Conservation (phyloP, 2,888 invertebrate genomes). For the Rhingia rostrata region DNA sequence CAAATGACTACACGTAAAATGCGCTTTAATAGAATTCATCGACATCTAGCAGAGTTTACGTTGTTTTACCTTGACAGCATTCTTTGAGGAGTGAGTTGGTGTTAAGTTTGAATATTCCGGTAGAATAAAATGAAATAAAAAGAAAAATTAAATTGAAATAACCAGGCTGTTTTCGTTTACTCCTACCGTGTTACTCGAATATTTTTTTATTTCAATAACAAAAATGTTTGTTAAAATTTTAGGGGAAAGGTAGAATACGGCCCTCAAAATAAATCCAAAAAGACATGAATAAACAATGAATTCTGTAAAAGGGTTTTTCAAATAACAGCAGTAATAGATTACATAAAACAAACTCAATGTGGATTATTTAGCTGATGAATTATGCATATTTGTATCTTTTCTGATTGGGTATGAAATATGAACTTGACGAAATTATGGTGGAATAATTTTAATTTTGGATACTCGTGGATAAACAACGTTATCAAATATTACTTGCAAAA, state of each 20-base stretch:
- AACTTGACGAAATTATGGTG: neutral
- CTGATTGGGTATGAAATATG: neutral
- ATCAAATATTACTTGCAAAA: no score
- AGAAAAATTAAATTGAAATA: slow-evolving; percentile 12
- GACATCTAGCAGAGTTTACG: neutral
- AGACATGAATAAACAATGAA: slow-evolving; percentile 9
- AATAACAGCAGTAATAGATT: neutral
- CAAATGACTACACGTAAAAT: slow-evolving; percentile 8
- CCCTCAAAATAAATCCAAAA: neutral
- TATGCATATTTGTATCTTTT: neutral
- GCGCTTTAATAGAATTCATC: neutral
- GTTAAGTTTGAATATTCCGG: neutral
- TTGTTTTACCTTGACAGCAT: slow-evolving; percentile 31
- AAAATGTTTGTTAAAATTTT: no score
- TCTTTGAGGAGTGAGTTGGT: slow-evolving; percentile 13
- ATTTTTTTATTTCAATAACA: no score
- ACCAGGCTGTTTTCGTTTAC: neutral
- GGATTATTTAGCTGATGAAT: neutral
- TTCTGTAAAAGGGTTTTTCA: neutral
- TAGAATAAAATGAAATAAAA: slow-evolving; percentile 5
- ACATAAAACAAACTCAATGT: slow-evolving; percentile 1
- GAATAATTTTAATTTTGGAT: no score
- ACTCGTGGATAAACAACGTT: no score
- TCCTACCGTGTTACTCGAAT: no score
- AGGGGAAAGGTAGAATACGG: no score